Evolutionary conservation across 2,113 vertebrate genomes (phyloP).

Genomic region (Thamnaconus septentrionalis): DNA sequence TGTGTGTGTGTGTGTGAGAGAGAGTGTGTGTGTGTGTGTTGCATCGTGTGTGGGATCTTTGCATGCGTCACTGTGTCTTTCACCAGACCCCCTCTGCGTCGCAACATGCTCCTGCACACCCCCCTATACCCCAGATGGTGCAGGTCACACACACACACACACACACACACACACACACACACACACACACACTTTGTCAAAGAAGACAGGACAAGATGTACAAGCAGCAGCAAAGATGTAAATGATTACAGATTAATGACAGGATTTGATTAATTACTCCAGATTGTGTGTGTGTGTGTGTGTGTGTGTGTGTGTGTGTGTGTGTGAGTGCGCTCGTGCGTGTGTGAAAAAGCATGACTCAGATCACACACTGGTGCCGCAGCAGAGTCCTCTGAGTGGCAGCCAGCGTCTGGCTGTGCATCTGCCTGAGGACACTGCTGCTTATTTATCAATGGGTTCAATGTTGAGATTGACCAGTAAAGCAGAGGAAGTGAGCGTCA

Average conservation of each 20-base stretch:
- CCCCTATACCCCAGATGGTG: conserved; percentile 75
- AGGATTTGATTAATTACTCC: conserved; percentile 77
- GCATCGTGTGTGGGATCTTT: conserved; percentile 50
- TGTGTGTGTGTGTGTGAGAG: conserved; percentile 24
- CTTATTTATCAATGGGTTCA: too few species aligned
- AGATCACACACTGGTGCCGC: too few species aligned
- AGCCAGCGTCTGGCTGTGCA: too few species aligned
- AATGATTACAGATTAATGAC: conserved; percentile 72
- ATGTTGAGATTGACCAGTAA: too few species aligned
- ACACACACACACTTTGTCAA: conserved; percentile 22
- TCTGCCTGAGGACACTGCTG: too few species aligned
- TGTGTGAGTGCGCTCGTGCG: not conserved
- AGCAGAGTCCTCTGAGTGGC: too few species aligned
- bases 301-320: conserved; percentile 51
- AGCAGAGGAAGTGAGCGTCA: too few species aligned
- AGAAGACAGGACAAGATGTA: conserved; percentile 56
- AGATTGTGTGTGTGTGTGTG: conserved; percentile 43
- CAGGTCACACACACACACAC: conserved; percentile 51
- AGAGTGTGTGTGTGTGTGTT: conserved; percentile 26
- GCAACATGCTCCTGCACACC: conserved; percentile 67
- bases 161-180: conserved; percentile 23
- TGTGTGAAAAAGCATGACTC: not conserved
- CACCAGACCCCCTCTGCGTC: conserved; percentile 62
- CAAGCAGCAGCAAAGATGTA: conserved; percentile 62
- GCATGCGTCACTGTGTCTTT: conserved; percentile 57